A percentile compares a stretch with the other conserved stretches of the same genome.
phyloP scores from a whole-genome alignment of 2,888 invertebrate genomes.

The Macrosoma leucophasiata region DNA sequence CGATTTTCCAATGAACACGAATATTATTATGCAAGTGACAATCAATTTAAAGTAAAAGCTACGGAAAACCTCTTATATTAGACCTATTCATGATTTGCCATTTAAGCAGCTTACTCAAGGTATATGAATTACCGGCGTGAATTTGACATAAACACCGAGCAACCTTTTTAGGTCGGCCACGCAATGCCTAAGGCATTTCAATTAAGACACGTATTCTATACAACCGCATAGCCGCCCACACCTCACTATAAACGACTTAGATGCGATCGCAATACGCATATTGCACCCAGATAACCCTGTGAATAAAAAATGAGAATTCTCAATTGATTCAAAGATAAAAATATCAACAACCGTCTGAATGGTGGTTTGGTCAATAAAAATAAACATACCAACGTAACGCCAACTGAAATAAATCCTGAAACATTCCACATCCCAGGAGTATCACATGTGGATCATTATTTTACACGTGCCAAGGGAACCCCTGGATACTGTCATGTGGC shows the following conservation, averaged over 20 bases:
- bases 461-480: constrained; percentile 27
- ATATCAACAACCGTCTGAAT: background rate
- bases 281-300: no score
- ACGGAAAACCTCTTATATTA: no score
- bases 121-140: constrained; percentile 10
- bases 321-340: no score
- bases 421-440: constrained; percentile 8
- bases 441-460: constrained; percentile 28
- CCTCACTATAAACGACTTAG: no score
- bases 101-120: background rate
- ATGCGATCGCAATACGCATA: no score
- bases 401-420: constrained; percentile 9
- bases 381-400: background rate
- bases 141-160: constrained; percentile 25
- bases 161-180: constrained; percentile 25
- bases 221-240: constrained; percentile 36
- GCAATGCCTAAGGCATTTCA: constrained; percentile 35
- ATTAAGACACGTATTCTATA: constrained; percentile 41
- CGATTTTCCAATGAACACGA: no score
- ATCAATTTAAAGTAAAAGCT: no score
- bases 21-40: no score
- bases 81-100: no score
- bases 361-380: constrained; percentile 3
- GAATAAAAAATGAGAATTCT: no score
- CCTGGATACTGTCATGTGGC: constrained; percentile 35